Conservation (phyloP, 1,140 invertebrate species). For the Pantala flavescens region DNA sequence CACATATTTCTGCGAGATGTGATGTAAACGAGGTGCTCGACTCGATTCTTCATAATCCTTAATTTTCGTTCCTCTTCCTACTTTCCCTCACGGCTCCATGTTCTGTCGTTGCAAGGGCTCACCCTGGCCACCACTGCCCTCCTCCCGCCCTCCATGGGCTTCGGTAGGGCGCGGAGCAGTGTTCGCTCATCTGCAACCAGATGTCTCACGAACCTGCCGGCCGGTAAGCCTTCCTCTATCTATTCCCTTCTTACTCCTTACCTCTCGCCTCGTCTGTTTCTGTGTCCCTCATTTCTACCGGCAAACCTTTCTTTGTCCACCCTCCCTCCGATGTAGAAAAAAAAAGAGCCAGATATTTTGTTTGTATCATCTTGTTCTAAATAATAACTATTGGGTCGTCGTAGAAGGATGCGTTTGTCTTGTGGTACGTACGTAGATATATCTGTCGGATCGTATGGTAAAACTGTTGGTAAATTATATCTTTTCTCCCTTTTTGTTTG, state of each 20-base stretch:
- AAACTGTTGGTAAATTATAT: background rate
- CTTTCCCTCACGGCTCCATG: conserved; percentile 4
- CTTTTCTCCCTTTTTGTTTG: background rate
- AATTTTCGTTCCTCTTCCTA: conserved; percentile 19
- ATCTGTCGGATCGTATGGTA: background rate
- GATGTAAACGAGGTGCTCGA: too few species aligned
- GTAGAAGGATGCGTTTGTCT: conserved; percentile 12
- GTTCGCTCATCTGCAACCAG: conserved; percentile 20
- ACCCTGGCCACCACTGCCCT: background rate
- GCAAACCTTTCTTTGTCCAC: background rate
- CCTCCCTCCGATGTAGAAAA: too few species aligned
- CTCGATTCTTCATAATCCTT: too few species aligned
- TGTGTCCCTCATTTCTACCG: background rate
- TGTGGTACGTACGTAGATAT: background rate
- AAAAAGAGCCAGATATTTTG: background rate
- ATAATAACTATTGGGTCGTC: conserved; percentile 12
- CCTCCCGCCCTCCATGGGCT: conserved; percentile 13
- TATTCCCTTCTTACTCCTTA: background rate
- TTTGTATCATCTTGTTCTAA: background rate
- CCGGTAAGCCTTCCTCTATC: conserved; percentile 19
- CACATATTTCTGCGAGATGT: too few species aligned
- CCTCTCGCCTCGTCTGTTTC: background rate
- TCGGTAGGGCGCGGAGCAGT: conserved; percentile 21
- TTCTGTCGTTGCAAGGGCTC: conserved; percentile 13
- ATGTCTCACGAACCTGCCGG: conserved; percentile 19